Evolutionary conservation across 2,113 vertebrate genomes (phyloP).

Genomic region (Labeo catla): DNA sequence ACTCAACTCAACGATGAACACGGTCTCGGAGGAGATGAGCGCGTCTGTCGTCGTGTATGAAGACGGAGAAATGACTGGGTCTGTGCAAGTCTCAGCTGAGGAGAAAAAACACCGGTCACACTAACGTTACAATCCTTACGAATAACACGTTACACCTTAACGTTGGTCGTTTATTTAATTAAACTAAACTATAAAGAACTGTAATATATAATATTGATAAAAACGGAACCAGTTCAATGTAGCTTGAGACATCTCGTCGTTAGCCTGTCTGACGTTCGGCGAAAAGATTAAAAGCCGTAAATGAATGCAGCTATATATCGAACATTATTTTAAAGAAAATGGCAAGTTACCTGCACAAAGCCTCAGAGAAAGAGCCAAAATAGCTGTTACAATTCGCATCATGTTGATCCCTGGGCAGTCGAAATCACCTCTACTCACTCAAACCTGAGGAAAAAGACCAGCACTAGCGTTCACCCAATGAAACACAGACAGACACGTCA

Average conservation of each 20-base stretch:
- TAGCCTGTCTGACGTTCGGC: neutral
- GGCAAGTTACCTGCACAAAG: slow-evolving; percentile 47
- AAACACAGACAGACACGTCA: slow-evolving; percentile 59
- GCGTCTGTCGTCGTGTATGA: slow-evolving; percentile 92
- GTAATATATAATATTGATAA: neutral
- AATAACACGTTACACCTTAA: neutral
- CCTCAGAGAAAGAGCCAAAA: slow-evolving; percentile 53
- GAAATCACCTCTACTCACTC: neutral
- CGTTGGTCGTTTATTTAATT: neutral
- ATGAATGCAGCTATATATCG: neutral
- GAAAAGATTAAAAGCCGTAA: neutral
- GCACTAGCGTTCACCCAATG: slow-evolving; percentile 8
- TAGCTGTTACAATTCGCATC: slow-evolving; percentile 35
- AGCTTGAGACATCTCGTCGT: neutral
- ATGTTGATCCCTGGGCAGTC: slow-evolving; percentile 15
- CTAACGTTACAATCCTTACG: neutral
- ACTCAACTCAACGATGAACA: slow-evolving; percentile 91
- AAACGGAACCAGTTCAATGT: neutral
- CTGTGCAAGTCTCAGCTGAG: slow-evolving; percentile 85
- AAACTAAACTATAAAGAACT: neutral
- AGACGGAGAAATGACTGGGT: slow-evolving; percentile 86
- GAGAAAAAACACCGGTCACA: neutral
- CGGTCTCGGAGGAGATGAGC: slow-evolving; percentile 88
- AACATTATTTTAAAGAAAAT: neutral
- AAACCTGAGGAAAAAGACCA: slow-evolving; percentile 36